Evolutionary conservation across 2,113 vertebrate genomes (phyloP).

Genomic region (Poeciliopsis retropinna): DNA sequence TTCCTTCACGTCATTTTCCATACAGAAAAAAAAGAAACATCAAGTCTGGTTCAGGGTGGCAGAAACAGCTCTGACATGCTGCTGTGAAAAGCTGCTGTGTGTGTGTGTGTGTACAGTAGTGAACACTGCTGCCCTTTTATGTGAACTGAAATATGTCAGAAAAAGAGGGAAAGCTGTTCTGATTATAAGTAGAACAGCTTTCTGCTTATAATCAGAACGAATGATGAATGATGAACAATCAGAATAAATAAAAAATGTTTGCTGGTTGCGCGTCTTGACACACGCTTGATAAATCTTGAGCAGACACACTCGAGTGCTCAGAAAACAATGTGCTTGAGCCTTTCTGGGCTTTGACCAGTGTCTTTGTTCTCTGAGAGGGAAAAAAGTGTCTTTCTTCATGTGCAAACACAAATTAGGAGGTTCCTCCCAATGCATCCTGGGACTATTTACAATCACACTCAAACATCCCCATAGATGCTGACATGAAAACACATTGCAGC

Average conservation of each 20-base stretch:
- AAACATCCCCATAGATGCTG: conserved; percentile 3
- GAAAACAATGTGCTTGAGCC: conserved; percentile 56
- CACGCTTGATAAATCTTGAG: conserved; percentile 37
- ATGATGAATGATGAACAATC: conserved; percentile 36
- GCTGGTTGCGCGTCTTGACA: conserved; percentile 66
- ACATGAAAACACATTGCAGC: conserved; percentile 29
- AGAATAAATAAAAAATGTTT: conserved; percentile 56
- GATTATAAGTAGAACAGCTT: too few relatives aligned
- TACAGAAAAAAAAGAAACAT: neutral
- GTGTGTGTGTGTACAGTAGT: neutral
- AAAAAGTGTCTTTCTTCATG: conserved; percentile 42
- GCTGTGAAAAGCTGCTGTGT: conserved; percentile 20
- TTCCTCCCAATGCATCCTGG: conserved; percentile 37
- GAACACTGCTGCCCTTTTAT: neutral
- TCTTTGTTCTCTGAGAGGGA: neutral
- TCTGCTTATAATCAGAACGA: too few relatives aligned
- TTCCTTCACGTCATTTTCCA: neutral
- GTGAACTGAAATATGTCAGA: conserved; percentile 33
- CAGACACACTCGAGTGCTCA: conserved; percentile 9
- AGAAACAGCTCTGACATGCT: conserved; percentile 24
- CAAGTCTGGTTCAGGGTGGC: conserved; percentile 17
- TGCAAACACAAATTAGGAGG: conserved; percentile 59
- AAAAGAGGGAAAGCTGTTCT: conserved; percentile 16
- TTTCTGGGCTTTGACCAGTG: neutral
- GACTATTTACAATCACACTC: conserved; percentile 17